Evolutionary conservation across 2,797 vertebrate species (phyloP).

Genomic region (Lithobates sylvaticus): DNA sequence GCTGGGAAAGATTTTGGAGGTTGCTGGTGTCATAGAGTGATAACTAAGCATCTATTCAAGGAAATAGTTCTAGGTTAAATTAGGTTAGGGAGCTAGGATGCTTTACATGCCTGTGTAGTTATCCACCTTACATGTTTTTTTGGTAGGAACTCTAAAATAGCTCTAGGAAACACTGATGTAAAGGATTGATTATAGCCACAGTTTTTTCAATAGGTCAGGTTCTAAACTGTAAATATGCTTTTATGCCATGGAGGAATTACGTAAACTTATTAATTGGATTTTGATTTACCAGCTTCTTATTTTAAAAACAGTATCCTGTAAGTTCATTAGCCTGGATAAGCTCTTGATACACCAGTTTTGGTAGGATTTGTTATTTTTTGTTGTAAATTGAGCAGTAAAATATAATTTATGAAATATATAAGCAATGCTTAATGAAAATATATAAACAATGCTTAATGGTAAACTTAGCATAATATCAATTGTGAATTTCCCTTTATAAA

Average conservation of each 20-base stretch:
- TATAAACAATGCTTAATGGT: conserved; percentile 1
- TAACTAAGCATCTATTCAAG: too few relatives aligned
- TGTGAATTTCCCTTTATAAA: conserved; percentile 15
- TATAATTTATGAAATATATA: background rate
- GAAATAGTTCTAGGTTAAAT: too few relatives aligned
- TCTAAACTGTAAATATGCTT: background rate
- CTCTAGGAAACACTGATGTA: too few relatives aligned
- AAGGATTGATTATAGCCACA: too few relatives aligned
- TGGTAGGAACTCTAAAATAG: too few relatives aligned
- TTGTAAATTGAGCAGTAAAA: background rate
- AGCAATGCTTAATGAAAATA: background rate
- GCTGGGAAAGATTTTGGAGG: too few relatives aligned
- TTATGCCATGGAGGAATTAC: background rate
- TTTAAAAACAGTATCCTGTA: background rate
- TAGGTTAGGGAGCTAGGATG: too few relatives aligned
- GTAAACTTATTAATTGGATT: background rate
- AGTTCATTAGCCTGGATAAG: background rate
- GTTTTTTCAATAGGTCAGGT: too few relatives aligned
- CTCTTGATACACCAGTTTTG: background rate
- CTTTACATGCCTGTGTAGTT: too few relatives aligned
- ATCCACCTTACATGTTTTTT: too few relatives aligned
- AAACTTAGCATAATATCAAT: background rate
- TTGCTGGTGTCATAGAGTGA: too few relatives aligned
- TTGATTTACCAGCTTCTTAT: background rate
- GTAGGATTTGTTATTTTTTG: background rate